Evolutionary conservation across 1,140 invertebrate species (phyloP), one percentile per base, ranked within the genome.

Genomic region (Gryon sp.): DNA sequence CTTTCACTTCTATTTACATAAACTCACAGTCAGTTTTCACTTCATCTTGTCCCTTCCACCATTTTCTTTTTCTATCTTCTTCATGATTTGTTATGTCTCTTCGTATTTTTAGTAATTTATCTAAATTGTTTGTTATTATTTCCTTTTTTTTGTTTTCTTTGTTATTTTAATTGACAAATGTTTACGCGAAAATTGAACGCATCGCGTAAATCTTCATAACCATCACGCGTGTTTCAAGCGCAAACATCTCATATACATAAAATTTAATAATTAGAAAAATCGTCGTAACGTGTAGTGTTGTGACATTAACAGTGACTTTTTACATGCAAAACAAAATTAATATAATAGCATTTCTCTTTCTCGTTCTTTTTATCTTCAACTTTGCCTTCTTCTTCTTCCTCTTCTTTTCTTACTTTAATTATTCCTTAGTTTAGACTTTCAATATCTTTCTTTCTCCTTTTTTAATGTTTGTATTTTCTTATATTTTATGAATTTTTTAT

Each of bases 251-350:
- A 74, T 74, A 63, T 68, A 63, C 73, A 68, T 76, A 55, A 76
- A 76, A 76, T 68, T 76, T 69, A 69, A 62, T 63, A 68, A 76
- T 68, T 69, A 69, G 55, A 66, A 76, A 52, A 76, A 76, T 66
- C 30, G 60, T 74, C 60, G 60, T 74, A 74, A 74, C 60, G 14
- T 36, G 59, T 76, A 41, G 75, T 78, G 79, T 83, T 75, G 82
- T 79, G 79, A 83, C 74, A 73, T 82, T 83, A 83, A 83, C 80
- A 83, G 82, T 83, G 80, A 81, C 80, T 82, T 82, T 82, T 81
- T 83, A 83, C 80, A 83, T 69, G 26, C 57, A n/a, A 48, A 79
- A 75, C 46, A 55, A 79, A 75, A 74, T 57, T 50, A 30, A 63
- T 48, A 55, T 32, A 55, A 72, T 63, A 50, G 22, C 40, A 59